Conservation (phyloP, 1,140 invertebrate genomes). For the Ptiloglossa arizonensis region DNA sequence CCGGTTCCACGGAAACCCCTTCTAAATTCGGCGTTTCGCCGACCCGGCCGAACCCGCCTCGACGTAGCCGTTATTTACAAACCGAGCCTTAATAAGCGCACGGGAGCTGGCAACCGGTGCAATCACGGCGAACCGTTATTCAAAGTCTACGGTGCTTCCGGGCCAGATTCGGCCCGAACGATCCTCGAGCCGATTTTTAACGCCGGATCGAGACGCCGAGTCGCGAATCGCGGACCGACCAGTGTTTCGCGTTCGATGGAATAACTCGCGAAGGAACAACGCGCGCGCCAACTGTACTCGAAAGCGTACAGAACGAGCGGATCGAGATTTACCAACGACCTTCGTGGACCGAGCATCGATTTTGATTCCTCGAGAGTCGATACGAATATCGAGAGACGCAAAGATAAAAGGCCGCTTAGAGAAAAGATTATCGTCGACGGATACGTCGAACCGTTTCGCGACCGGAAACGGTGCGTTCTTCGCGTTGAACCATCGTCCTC, state of each 20-base stretch:
- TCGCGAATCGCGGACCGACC: too few relatives aligned
- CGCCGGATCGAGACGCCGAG: background rate
- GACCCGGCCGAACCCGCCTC: conserved; percentile 9
- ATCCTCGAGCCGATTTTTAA: background rate
- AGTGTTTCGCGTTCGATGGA: too few relatives aligned
- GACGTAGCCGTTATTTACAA: conserved; percentile 55
- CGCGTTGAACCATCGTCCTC: background rate
- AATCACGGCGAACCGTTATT: conserved; percentile 43
- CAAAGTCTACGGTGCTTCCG: conserved; percentile 48
- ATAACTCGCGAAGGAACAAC: too few relatives aligned
- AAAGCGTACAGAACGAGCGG: too few relatives aligned
- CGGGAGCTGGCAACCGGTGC: conserved; percentile 2
- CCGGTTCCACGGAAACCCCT: conserved; percentile 28
- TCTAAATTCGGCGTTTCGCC: conserved; percentile 50
- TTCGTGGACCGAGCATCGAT: too few relatives aligned
- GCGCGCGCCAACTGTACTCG: too few relatives aligned
- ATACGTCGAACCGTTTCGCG: too few relatives aligned
- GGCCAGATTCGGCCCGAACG: background rate
- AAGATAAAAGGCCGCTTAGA: too few relatives aligned
- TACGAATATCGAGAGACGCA: too few relatives aligned
- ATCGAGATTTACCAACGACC: too few relatives aligned
- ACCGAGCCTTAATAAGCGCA: conserved; percentile 51
- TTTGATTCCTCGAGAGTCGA: too few relatives aligned
- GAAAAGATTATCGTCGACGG: too few relatives aligned
- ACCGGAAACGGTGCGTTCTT: background rate